These are phyloP conservation scores for Rhinogobio ventralis DNA, from an alignment of 2,797 vertebrate species.

Conservation along the genomic window DNA sequence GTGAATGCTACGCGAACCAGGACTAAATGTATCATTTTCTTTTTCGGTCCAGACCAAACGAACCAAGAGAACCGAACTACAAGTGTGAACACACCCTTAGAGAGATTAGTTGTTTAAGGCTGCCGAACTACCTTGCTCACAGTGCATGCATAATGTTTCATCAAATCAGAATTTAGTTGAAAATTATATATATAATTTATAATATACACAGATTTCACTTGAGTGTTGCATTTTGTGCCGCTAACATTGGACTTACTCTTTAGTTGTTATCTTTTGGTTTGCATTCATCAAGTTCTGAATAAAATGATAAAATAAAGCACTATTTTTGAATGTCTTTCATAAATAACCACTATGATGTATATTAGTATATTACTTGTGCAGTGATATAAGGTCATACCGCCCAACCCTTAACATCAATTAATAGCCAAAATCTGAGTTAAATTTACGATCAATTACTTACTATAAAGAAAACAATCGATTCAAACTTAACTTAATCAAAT, in stretches of 20 bases:
- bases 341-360: background rate
- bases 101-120: background rate
- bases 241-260: background rate
- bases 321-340: background rate
- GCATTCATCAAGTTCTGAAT: background rate
- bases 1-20: background rate
- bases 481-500: conserved; percentile 45
- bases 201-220: background rate
- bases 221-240: background rate
- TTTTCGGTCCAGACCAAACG: background rate
- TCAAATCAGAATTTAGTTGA: background rate
- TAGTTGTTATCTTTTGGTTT: background rate
- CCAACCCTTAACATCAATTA: conserved; percentile 43
- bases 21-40: background rate
- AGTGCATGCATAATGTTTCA: background rate
- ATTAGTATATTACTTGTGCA: background rate
- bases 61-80: background rate
- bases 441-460: conserved; percentile 58
- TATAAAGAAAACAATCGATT: conserved; percentile 57
- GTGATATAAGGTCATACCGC: conserved; percentile 8
- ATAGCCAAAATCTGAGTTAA: conserved; percentile 67
- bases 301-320: background rate
- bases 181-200: background rate
- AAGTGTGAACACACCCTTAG: background rate
- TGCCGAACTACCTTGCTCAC: background rate